Evolutionary conservation across 1,140 invertebrate genomes (phyloP), one percentile per base, ranked within the genome.

Genomic region (Sitobion miscanthi): DNA sequence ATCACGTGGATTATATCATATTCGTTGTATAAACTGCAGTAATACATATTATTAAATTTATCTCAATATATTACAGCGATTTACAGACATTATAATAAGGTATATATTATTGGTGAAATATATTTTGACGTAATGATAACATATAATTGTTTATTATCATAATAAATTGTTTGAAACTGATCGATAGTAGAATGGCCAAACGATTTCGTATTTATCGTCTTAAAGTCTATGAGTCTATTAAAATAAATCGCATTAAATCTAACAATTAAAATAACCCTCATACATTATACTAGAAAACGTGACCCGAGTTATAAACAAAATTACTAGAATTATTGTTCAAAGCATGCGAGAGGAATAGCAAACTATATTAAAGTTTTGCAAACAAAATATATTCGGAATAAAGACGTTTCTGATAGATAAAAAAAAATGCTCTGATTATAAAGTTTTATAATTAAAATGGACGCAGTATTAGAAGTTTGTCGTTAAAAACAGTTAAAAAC

Each of bases 251-350:
- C 4, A 77, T 77, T n/a, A 77, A 77, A 77, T 77, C 62, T 77
- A 77, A n/a, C n/a, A 77, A 77, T 77, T 77, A 77, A 77, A 77
- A 77, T n/a, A n/a, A 77, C 62, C 62, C 62, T 77, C n/a, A 77
- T 77, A 77, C 14, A 77, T 77, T 77, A 77, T 77, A 17, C 62
- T 77, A 77, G 11, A 35, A 77, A 77, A 77, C 62, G 62, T 77
- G 62, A 77, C 62, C 14, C 62, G 62, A 77, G 62, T 77, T 77
- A n/a, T 77, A 77, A 77, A 77, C 62, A 77, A 77, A 77, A 77
- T 77, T 77, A n/a, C 62, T 77, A 77, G 62, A 77, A 77, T n/a
- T 6, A 77, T n/a, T 6, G 62, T 77, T 77, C 30, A 77, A 77
- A 77, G 30, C 30, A 77, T 77, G 62, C 62, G 30, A 77, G 62